Conservation (phyloP, 2,113 vertebrate genomes). For the Rallus limicola region DNA sequence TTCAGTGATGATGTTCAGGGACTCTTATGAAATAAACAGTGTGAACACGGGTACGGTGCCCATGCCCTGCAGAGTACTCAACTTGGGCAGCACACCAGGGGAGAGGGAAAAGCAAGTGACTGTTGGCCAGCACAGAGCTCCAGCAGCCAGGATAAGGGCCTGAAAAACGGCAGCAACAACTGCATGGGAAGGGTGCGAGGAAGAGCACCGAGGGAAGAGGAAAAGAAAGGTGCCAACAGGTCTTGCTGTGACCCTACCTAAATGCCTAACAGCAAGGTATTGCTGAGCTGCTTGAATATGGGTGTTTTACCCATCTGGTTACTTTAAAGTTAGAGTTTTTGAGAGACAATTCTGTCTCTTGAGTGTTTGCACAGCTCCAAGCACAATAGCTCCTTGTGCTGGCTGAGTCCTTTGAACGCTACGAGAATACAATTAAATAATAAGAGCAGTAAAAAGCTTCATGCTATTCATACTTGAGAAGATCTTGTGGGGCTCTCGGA, state of each 20-base stretch:
- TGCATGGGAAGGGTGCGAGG: neutral
- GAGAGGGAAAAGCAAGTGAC: neutral
- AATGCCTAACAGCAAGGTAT: neutral
- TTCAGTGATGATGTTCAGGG: neutral
- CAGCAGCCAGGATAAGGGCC: neutral
- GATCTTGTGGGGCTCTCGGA: neutral
- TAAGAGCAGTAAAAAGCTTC: neutral
- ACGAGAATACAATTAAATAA: neutral
- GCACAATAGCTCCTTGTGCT: slow-evolving; percentile 17
- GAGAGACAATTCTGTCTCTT: neutral
- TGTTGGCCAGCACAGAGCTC: neutral
- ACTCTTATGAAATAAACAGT: neutral
- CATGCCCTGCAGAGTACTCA: too few relatives aligned
- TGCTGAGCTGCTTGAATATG: neutral
- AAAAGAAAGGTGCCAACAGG: neutral
- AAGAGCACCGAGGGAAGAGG: neutral
- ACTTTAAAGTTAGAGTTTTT: neutral
- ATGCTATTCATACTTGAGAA: slow-evolving; percentile 4
- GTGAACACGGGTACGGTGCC: too few relatives aligned
- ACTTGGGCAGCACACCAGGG: neutral
- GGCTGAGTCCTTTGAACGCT: neutral
- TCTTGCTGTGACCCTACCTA: neutral
- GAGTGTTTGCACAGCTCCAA: neutral
- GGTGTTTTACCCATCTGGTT: neutral
- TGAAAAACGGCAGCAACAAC: neutral